A percentile compares a stretch with the other conserved stretches of the same genome.
Conservation (phyloP, 2,797 vertebrate species). For the Pseudochirops cupreus region DNA sequence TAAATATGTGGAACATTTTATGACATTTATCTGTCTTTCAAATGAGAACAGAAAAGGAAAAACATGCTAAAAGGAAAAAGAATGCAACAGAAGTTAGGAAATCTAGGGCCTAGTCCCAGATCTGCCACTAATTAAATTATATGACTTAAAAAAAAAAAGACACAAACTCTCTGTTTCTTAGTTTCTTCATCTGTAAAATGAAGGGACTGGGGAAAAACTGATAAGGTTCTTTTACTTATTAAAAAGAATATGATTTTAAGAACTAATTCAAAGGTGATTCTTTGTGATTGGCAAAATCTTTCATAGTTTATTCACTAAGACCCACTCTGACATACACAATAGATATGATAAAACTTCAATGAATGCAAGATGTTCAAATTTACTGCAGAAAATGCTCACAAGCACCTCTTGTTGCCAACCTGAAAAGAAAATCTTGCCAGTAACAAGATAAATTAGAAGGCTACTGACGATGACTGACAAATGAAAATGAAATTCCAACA, state of each 20-base stretch:
- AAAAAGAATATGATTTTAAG: background rate
- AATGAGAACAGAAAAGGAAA: background rate
- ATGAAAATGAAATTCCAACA: conserved; percentile 72
- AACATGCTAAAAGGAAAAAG: no score
- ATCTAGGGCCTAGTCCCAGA: background rate
- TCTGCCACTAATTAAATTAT: background rate
- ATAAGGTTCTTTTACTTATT: conserved; percentile 1
- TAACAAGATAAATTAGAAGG: conserved; percentile 71
- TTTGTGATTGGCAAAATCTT: conserved; percentile 19
- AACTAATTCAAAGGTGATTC: conserved; percentile 38
- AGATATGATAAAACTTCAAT: background rate
- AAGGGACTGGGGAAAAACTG: background rate
- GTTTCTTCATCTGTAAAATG: conserved; percentile 15
- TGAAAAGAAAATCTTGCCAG: conserved; percentile 26
- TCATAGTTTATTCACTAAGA: background rate
- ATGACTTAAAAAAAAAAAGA: conserved; percentile 14
- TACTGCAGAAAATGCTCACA: background rate
- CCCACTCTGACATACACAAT: conserved; percentile 35
- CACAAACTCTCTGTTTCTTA: background rate
- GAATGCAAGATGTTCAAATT: conserved; percentile 19
- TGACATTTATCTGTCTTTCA: background rate
- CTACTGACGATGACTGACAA: conserved; percentile 69
- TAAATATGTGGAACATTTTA: background rate
- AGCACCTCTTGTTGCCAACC: background rate
- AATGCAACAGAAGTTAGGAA: background rate